Conservation (phyloP, 2,888 invertebrate genomes). For the Serrognathus titanus region DNA sequence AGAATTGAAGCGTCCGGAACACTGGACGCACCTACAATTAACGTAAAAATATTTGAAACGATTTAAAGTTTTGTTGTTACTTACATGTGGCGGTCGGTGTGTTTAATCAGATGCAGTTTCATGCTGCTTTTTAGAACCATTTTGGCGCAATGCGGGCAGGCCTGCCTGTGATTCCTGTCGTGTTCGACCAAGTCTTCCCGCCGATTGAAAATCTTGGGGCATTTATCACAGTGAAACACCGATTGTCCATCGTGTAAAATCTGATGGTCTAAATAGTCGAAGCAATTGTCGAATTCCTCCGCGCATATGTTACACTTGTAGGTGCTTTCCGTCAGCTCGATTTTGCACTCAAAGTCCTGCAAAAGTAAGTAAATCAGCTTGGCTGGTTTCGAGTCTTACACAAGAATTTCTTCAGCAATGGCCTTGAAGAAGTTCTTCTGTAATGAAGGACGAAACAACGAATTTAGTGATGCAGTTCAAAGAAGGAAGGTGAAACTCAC, state of each 20-base stretch:
- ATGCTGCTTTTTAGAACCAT: slow-evolving; percentile 33
- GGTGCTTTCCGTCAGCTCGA: slow-evolving; percentile 16
- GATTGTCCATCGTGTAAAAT: slow-evolving; percentile 31
- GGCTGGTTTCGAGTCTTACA: too few relatives aligned
- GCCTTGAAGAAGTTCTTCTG: too few relatives aligned
- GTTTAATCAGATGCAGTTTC: slow-evolving; percentile 34
- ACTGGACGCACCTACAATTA: slow-evolving; percentile 31
- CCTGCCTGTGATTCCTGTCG: slow-evolving; percentile 31
- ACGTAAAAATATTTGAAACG: too few relatives aligned
- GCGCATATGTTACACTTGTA: slow-evolving; percentile 35
- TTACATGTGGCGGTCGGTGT: slow-evolving; percentile 33
- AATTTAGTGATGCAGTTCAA: too few relatives aligned
- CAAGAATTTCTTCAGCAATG: too few relatives aligned
- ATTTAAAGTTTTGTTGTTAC: too few relatives aligned
- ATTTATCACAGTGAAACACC: slow-evolving; percentile 37
- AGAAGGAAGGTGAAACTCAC: not conserved
- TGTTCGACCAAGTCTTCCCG: slow-evolving; percentile 33
- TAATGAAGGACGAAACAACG: too few relatives aligned
- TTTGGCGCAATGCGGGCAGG: slow-evolving; percentile 36
- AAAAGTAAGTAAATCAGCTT: slow-evolving; percentile 9
- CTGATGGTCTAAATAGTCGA: slow-evolving; percentile 37
- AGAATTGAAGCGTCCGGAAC: slow-evolving; percentile 33
- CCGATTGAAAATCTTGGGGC: slow-evolving; percentile 27
- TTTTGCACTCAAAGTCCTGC: slow-evolving; percentile 23
- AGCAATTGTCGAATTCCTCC: slow-evolving; percentile 27